phyloP scores from a whole-genome alignment of 30 jellyfish, hydroid and myxozoan species.

The Chrysaora quinquecirrha region DNA sequence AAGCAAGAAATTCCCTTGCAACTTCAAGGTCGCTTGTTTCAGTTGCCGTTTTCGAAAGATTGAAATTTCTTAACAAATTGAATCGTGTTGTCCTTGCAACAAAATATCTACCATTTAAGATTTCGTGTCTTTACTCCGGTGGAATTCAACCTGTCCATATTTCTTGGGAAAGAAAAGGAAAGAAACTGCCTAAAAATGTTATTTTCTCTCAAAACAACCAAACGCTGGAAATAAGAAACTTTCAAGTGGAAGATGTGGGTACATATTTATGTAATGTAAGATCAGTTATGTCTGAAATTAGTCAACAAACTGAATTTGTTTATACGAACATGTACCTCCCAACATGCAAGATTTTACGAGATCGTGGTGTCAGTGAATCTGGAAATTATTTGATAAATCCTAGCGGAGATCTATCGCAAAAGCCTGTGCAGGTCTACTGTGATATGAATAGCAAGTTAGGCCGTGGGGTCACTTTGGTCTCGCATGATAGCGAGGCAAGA shows the following conservation, averaged over 20 bases:
- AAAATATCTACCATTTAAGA: background rate
- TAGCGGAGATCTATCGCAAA: background rate
- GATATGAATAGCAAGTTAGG: slow-evolving; percentile 15
- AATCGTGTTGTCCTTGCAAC: background rate
- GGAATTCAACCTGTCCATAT: slow-evolving; percentile 12
- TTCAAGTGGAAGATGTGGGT: slow-evolving; percentile 10
- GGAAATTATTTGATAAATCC: slow-evolving; percentile 9
- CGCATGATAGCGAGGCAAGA: slow-evolving; percentile 24
- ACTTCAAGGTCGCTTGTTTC: background rate
- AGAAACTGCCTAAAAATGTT: background rate
- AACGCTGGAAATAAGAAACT: background rate
- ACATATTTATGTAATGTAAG: background rate
- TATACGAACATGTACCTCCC: background rate
- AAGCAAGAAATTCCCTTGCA: slow-evolving; percentile 8
- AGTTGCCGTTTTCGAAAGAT: background rate
- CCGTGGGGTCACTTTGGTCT: slow-evolving; percentile 8
- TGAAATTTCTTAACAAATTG: background rate
- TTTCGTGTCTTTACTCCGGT: slow-evolving; percentile 3
- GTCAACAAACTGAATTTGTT: background rate
- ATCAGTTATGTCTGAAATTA: background rate
- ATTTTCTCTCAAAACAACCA: background rate
- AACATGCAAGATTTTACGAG: background rate
- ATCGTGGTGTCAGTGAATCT: background rate
- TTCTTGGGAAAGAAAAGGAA: slow-evolving; percentile 11
- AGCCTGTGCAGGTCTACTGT: slow-evolving; percentile 25